A percentile compares a stretch with the other conserved stretches of the same genome.
Evolutionary conservation across 1,140 invertebrate genomes (phyloP).

Genomic region (Drosophila nebulosa): DNA sequence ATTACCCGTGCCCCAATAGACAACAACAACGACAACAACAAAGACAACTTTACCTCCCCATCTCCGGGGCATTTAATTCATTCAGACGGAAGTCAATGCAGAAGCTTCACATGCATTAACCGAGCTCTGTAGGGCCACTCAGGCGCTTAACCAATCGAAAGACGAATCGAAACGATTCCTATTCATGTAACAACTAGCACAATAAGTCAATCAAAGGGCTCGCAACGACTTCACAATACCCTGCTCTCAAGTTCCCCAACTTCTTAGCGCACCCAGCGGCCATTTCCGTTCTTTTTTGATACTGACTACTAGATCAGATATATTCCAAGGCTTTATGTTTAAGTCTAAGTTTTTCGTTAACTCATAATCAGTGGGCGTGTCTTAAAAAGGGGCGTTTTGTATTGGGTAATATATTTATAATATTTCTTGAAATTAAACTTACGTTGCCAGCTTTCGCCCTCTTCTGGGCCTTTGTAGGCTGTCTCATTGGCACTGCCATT

Average conservation of each 20-base stretch:
- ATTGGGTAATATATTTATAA: too few relatives aligned
- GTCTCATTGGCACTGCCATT: constrained; percentile 41
- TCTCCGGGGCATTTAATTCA: constrained; percentile 9
- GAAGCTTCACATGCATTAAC: constrained; percentile 1
- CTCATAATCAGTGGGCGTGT: too few relatives aligned
- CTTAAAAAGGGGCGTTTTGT: too few relatives aligned
- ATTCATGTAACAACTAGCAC: not conserved
- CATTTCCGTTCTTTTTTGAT: too few relatives aligned
- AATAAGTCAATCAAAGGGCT: too few relatives aligned
- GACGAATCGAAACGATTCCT: not conserved
- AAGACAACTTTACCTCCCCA: not conserved
- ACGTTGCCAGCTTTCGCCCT: constrained; percentile 86
- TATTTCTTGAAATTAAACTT: constrained; percentile 27
- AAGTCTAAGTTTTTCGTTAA: too few relatives aligned
- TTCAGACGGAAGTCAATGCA: not conserved
- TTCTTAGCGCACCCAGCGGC: too few relatives aligned
- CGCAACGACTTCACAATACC: too few relatives aligned
- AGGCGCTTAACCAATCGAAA: not conserved
- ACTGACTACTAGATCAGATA: too few relatives aligned
- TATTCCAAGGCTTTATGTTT: too few relatives aligned
- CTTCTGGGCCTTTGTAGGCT: constrained; percentile 62
- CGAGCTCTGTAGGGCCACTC: not conserved
- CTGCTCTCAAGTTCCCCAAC: too few relatives aligned
- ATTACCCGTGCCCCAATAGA: constrained; percentile 52
- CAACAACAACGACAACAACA: not conserved